Evolutionary conservation across 1,140 invertebrate genomes (phyloP), one percentile per base, ranked within the genome.

Genomic region (Meloidogyne chitwoodi): DNA sequence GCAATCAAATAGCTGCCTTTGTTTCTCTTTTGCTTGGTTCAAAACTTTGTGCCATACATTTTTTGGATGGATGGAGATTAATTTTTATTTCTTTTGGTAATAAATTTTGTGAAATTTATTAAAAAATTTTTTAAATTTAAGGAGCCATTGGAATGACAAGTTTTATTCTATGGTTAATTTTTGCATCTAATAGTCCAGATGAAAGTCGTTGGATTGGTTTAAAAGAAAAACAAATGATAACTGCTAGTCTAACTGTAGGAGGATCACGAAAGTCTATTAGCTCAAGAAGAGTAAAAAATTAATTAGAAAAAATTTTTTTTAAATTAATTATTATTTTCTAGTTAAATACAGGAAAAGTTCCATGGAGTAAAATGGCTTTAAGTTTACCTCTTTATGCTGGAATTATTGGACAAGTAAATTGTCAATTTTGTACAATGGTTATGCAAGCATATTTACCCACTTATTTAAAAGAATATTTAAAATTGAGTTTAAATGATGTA

Each of bases 21-120:
- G 26, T 80, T 48, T 61, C 27, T 19, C 56, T 80, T 16, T 56
- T 80, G 24, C 27, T 80, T 16, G 22, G 75, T 22, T 69, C 79
- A 41, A 62, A 44, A 62, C 80, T 80, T 26, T 80, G 79, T 48
- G 62, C 68, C n/a, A n/a, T 79, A 12, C 22, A 81, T 19, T 82
- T 79, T 14, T 48, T 80, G 10, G 75, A 64, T 44, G 79, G 79
- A 61, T 80, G 80, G 79, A 81, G 81, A 4, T 27, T 78, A 26
- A 83, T 80, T 56, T 80, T 80, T 68, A 72, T 81, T 62, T 34
- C 41, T 22, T 83, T 81, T 61, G 78, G 77, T 79, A 71, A n/a
- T n/a, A 44, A 44, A 29, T 44, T 22, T 56, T 19, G 44, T 14
- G 0, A 56, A 41, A 19, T n/a, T 67, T n/a, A 0, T n/a, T 24